A percentile compares a stretch with the other conserved stretches of the same genome.
Evolutionary conservation across 2,113 vertebrate genomes (phyloP).

Genomic region (human): GRCh38 chr14:54269001-54269500

Average conservation of each 20-base stretch:
- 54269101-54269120: background rate
- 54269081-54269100: background rate
- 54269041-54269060: background rate
- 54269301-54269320: constrained; percentile 9
- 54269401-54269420: constrained; percentile 2
- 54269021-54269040: background rate
- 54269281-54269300: background rate
- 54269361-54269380: background rate
- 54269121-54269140: background rate
- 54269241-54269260: background rate
- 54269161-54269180: background rate
- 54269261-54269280: background rate
- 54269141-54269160: background rate
- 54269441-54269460: constrained; percentile 35
- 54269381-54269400: background rate
- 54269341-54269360: background rate
- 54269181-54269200: background rate
- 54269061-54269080: background rate
- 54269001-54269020: background rate
- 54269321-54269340: constrained; percentile 40
- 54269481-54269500: background rate
- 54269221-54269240: background rate
- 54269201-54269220: background rate
- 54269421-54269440: background rate
- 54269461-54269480: background rate